Evolutionary conservation across 2,888 invertebrate genomes (phyloP).

Genomic region (Megamerina dolium): DNA sequence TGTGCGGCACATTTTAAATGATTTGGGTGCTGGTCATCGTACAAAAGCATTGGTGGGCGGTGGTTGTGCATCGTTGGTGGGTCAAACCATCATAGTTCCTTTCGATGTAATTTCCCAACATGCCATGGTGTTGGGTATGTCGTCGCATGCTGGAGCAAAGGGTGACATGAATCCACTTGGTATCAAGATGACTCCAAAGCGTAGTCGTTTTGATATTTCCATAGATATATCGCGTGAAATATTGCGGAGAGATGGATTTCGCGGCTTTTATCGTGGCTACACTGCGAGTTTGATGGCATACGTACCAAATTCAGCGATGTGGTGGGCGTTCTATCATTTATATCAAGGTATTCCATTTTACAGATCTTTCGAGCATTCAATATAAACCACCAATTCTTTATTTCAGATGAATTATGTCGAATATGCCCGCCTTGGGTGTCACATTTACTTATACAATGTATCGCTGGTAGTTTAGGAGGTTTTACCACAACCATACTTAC

Average conservation of each 20-base stretch:
- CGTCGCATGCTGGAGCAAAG: slow-evolving; percentile 43
- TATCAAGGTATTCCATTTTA: slow-evolving; percentile 64
- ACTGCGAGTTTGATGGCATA: slow-evolving; percentile 86
- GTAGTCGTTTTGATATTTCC: slow-evolving; percentile 63
- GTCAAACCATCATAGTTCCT: slow-evolving; percentile 93
- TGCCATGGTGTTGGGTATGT: slow-evolving; percentile 84
- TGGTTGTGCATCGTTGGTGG: slow-evolving; percentile 84
- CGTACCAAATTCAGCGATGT: slow-evolving; percentile 94
- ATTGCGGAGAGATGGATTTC: slow-evolving; percentile 71
- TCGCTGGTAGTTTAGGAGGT: slow-evolving; percentile 87
- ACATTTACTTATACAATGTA: slow-evolving; percentile 77
- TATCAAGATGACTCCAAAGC: slow-evolving; percentile 57
- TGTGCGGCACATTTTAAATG: slow-evolving; percentile 72
- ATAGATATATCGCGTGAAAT: slow-evolving; percentile 71
- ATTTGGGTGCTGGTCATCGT: slow-evolving; percentile 42
- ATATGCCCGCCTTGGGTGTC: slow-evolving; percentile 72
- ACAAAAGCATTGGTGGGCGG: slow-evolving; percentile 78
- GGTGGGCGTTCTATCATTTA: slow-evolving; percentile 94
- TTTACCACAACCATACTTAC: slow-evolving; percentile 89
- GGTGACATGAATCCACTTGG: slow-evolving; percentile 69
- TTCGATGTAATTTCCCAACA: slow-evolving; percentile 96
- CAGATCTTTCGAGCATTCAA: background rate
- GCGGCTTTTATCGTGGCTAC: slow-evolving; percentile 92
- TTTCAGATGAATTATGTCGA: slow-evolving; percentile 67
- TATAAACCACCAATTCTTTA: background rate